phyloP scores from a whole-genome alignment of 2,113 vertebrate genomes.

The Condylura cristata region DNA sequence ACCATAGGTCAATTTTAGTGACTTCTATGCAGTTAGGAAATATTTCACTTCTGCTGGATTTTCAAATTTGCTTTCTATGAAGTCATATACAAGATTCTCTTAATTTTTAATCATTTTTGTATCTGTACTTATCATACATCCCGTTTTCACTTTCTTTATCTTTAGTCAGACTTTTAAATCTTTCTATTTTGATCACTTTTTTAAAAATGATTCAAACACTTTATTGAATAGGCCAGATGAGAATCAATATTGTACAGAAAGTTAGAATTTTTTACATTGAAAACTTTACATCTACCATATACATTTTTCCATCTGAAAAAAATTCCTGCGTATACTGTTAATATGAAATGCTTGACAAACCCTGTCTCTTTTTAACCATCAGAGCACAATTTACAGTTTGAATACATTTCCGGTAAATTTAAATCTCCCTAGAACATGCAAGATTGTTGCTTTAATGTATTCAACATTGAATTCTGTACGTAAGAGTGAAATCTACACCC shows the following conservation, averaged over 20 bases:
- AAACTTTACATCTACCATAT: constrained; percentile 99
- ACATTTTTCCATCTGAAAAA: constrained; percentile 93
- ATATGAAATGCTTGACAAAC: constrained; percentile 96
- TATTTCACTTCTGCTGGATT: neutral
- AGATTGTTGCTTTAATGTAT: constrained; percentile 94
- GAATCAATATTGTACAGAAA: constrained; percentile 97
- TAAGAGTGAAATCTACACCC: constrained; percentile 95
- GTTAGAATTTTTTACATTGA: constrained; percentile 99
- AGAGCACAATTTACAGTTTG: constrained; percentile 96
- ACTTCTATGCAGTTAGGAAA: constrained; percentile 13
- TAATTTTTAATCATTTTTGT: neutral
- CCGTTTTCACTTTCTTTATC: neutral
- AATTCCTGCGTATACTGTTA: constrained; percentile 95
- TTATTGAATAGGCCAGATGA: constrained; percentile 98
- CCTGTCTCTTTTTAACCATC: constrained; percentile 86
- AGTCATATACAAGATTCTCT: neutral
- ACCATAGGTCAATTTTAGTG: neutral
- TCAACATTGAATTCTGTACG: constrained; percentile 97
- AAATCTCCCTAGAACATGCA: constrained; percentile 91
- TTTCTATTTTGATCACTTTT: neutral
- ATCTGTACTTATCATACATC: neutral
- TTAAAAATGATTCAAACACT: neutral
- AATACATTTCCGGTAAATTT: constrained; percentile 93
- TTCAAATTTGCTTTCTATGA: constrained; percentile 27
- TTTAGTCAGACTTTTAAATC: neutral